phyloP scores from a whole-genome alignment of 2,797 vertebrate genomes.

The Tokudaia muenninki region DNA sequence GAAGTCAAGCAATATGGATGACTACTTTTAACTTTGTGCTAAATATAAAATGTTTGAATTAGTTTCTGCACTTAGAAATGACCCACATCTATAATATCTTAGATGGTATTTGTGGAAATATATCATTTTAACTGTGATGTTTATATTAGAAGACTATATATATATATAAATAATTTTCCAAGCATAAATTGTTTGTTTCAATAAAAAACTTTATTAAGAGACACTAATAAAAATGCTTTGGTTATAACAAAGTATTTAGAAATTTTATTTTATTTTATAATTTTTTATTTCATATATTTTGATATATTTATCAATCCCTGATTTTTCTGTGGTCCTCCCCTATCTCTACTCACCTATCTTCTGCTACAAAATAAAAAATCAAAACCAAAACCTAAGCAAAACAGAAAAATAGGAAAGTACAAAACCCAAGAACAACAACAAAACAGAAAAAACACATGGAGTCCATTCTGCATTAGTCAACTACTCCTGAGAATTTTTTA shows the following conservation, averaged over 20 bases:
- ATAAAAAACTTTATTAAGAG: background rate
- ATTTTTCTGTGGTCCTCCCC: background rate
- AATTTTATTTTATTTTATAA: background rate
- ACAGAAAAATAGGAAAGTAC: background rate
- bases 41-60: background rate
- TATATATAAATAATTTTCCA: background rate
- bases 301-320: accelerated
- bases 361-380: background rate
- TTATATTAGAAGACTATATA: background rate
- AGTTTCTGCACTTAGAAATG: background rate
- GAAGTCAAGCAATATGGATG: background rate
- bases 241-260: background rate
- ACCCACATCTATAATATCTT: background rate
- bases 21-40: background rate
- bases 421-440: background rate
- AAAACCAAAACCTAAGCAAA: background rate
- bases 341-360: too few relatives aligned
- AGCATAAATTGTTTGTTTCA: background rate
- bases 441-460: too few relatives aligned
- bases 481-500: background rate
- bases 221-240: background rate
- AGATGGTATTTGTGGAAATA: background rate
- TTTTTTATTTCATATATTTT: background rate
- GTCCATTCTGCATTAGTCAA: background rate
- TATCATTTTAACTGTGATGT: background rate